Conservation (phyloP, 2,113 vertebrate genomes). For the Ammodytes dubius region DNA sequence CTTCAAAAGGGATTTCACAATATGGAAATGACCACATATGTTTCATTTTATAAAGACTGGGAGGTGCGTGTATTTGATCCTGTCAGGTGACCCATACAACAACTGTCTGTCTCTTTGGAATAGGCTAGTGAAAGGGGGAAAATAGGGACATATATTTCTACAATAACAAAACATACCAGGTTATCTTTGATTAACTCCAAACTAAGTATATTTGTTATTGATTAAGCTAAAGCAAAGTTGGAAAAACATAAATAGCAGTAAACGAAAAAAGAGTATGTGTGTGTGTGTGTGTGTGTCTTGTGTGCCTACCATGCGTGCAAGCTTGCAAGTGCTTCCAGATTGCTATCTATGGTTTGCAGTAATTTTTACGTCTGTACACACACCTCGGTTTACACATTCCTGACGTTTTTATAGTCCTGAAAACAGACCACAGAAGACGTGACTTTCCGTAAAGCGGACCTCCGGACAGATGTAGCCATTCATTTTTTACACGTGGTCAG, state of each 20-base stretch:
- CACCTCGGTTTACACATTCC: slow-evolving; percentile 32
- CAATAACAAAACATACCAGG: too few species aligned
- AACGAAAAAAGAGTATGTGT: background rate
- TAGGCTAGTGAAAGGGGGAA: background rate
- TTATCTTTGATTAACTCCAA: background rate
- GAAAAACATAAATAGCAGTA: background rate
- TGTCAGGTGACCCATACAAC: slow-evolving; percentile 34
- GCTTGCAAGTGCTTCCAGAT: slow-evolving; percentile 3
- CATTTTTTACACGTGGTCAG: background rate
- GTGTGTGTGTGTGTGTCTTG: background rate
- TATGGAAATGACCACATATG: slow-evolving; percentile 73
- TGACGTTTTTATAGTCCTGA: slow-evolving; percentile 39
- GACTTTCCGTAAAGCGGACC: slow-evolving; percentile 51
- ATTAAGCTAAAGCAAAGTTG: background rate
- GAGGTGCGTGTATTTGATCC: slow-evolving; percentile 62
- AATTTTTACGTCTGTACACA: slow-evolving; percentile 9
- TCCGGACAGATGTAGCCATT: slow-evolving; percentile 38
- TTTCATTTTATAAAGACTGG: slow-evolving; percentile 61
- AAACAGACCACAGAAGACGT: slow-evolving; percentile 48
- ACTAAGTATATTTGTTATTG: background rate
- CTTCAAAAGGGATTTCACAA: slow-evolving; percentile 72
- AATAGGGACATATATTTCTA: slow-evolving; percentile 1
- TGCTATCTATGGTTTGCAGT: slow-evolving; percentile 5
- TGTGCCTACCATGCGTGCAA: background rate
- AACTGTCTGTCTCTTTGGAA: background rate